Base-by-base conservation (phyloP, 1,140 invertebrate species). In the Conus betulinus region DNA sequence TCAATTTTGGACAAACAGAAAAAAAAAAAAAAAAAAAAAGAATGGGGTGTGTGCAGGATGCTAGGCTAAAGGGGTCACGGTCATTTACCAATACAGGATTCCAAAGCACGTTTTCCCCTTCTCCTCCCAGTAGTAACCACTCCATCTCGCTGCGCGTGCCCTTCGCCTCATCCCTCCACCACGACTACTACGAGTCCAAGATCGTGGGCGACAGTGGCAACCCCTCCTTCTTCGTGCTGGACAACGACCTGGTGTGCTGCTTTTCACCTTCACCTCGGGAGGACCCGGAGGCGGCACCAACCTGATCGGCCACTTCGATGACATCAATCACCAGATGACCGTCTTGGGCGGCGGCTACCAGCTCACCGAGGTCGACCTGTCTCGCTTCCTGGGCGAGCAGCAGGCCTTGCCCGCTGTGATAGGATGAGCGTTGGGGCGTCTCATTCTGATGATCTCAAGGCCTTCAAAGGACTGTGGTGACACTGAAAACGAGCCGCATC, bases 141-240 rank as follows among this genome's bases (percentile, higher is more conserved):
- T 90, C 90, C 85, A 90, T 89, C 15, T 67, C 27, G 10, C 88
- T 93, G 4, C 74, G n/a, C 27, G n/a, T 5, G 20, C 92, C 91
- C 0, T 17, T 6, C 7, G 25, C 39, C 13, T 79, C 51, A 15
- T 90, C 90, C n/a, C 84, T 89, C 10, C 79, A 91, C 10, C 87
- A 89, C 25, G 82, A 84, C 6, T 92, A 89, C 87, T 93, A 91
- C 76, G 91, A 93, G 83, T 23, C 53, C 20, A 93, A 93, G 88
- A 93, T 93, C 63, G 52, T 52, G 0, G 92, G 91, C 23, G 92
- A 93, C 84, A 92, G 91, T 79, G 92, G 92, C 13, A 93, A 93
- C 87, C 92, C 92, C 0, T 89, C 89, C 39, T 93, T 93, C 76
- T 90, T 93, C 25, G 88, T 93, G 6, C 81, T 92, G 20, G 87